These are phyloP conservation scores for Diabrotica balteata DNA, from an alignment of 2,888 invertebrate species.

Conservation along the genomic window DNA sequence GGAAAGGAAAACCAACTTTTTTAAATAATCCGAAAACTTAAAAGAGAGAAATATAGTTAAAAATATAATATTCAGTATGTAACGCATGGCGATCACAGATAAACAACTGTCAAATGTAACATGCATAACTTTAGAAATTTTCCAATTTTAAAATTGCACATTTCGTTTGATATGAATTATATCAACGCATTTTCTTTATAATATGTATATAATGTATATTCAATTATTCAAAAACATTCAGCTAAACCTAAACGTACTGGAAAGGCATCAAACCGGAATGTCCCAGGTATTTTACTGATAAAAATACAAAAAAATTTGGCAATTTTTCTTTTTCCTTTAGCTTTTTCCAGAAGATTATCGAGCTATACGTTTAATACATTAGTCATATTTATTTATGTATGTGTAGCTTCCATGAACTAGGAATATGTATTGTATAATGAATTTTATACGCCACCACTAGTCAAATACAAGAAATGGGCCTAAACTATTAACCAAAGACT, in stretches of 20 bases:
- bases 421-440: too few species aligned
- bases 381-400: too few species aligned
- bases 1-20: constrained; percentile 50
- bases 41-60: constrained; percentile 43
- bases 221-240: constrained; percentile 62
- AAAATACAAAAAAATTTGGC: constrained; percentile 21
- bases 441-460: too few species aligned
- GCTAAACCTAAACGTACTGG: constrained; percentile 58
- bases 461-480: too few species aligned
- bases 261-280: constrained; percentile 45
- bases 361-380: constrained; percentile 10
- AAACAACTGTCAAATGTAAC: constrained; percentile 61
- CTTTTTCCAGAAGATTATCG: constrained; percentile 23
- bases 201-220: constrained; percentile 61
- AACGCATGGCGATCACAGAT: constrained; percentile 61
- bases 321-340: constrained; percentile 12
- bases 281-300: constrained; percentile 23
- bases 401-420: too few species aligned
- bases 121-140: constrained; percentile 58
- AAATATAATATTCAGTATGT: constrained; percentile 46
- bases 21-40: constrained; percentile 17
- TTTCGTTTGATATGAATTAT: constrained; percentile 62
- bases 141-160: constrained; percentile 59
- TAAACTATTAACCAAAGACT: too few species aligned
- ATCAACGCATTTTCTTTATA: constrained; percentile 57